These are phyloP conservation scores for Tuta absoluta DNA, from an alignment of 2,888 invertebrate species.

Conservation along the genomic window DNA sequence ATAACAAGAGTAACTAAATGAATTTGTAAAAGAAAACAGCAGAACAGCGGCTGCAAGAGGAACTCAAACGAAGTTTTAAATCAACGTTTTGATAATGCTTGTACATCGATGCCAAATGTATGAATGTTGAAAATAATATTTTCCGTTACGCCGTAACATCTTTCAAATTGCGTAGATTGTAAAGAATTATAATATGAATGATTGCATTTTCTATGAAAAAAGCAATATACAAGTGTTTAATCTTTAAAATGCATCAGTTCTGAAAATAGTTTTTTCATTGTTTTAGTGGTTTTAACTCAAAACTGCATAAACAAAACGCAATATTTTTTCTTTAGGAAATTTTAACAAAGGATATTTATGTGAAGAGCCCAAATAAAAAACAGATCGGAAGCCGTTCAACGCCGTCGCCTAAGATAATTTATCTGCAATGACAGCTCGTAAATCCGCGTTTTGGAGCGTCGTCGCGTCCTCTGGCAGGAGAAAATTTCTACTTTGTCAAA, in stretches of 20 bases:
- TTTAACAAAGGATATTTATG: not conserved
- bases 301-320: constrained; percentile 11
- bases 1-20: constrained; percentile 45
- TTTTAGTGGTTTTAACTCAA: not conserved
- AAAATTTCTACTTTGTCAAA: too few relatives aligned
- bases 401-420: too few relatives aligned
- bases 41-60: constrained; percentile 66
- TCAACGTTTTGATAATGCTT: constrained; percentile 52
- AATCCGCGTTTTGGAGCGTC: too few relatives aligned
- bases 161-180: too few relatives aligned
- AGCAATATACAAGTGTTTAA: not conserved
- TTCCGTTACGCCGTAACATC: too few relatives aligned
- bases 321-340: not conserved
- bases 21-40: constrained; percentile 61
- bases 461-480: too few relatives aligned
- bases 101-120: not conserved
- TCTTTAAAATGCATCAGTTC: not conserved
- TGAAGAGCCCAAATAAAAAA: not conserved
- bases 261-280: not conserved
- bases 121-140: not conserved
- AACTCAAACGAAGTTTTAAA: constrained; percentile 64
- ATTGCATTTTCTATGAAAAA: too few relatives aligned
- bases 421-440: too few relatives aligned
- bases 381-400: too few relatives aligned
- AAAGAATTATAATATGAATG: too few relatives aligned